A percentile compares a stretch with the other conserved stretches of the same genome.
Evolutionary conservation across 2,888 invertebrate genomes (phyloP).

Genomic region (Tridacna crocea): DNA sequence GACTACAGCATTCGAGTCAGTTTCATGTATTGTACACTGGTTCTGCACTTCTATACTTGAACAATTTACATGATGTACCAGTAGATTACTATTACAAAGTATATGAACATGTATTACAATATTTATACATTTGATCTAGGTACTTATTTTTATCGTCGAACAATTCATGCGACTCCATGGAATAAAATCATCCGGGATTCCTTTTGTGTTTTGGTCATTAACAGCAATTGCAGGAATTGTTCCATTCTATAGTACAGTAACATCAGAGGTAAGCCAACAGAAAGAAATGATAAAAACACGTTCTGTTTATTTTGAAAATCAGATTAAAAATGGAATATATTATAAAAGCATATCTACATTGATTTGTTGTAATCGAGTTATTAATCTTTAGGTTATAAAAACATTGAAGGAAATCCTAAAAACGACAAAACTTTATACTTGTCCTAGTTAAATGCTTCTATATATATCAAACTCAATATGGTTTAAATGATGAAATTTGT

Average conservation of each 20-base stretch:
- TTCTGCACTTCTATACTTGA: too few relatives aligned
- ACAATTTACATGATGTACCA: too few relatives aligned
- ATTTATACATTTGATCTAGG: too few relatives aligned
- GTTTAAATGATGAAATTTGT: too few relatives aligned
- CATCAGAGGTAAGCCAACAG: slow-evolving; percentile 48
- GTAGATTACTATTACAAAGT: too few relatives aligned
- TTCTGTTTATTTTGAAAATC: not conserved
- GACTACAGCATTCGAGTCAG: too few relatives aligned
- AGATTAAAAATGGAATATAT: not conserved
- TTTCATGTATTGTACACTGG: too few relatives aligned
- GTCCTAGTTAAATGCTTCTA: too few relatives aligned
- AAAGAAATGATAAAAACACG: not conserved
- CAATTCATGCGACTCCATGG: slow-evolving; percentile 72
- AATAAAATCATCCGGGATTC: slow-evolving; percentile 76
- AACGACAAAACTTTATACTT: too few relatives aligned
- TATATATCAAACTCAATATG: too few relatives aligned
- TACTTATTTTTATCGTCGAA: slow-evolving; percentile 54
- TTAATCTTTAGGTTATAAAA: too few relatives aligned
- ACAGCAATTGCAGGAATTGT: slow-evolving; percentile 67
- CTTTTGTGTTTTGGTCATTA: slow-evolving; percentile 79
- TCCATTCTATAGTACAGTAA: slow-evolving; percentile 71
- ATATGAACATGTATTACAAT: too few relatives aligned
- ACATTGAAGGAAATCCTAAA: not conserved
- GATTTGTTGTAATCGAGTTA: not conserved
- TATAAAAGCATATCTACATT: not conserved